A percentile compares a stretch with the other conserved stretches of the same genome.
Evolutionary conservation across 2,888 invertebrate species (phyloP).

Genomic region (Timema podura): DNA sequence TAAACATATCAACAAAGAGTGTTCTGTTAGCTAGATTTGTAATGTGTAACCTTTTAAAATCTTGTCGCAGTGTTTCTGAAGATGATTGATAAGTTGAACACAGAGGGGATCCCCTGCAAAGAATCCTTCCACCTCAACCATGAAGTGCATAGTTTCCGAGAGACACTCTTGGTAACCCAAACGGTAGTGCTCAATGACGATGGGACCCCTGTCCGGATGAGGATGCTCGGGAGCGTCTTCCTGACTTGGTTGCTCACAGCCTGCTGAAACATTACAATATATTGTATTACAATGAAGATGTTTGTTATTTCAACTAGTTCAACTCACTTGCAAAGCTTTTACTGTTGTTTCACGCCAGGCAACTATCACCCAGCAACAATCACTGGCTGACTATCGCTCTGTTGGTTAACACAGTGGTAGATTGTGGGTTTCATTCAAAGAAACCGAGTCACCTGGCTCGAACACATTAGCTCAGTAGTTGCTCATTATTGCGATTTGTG

Average conservation of each 20-base stretch:
- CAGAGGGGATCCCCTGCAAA: slow-evolving; percentile 77
- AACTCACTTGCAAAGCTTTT: no score
- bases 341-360: no score
- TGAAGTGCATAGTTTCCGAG: slow-evolving; percentile 83
- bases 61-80: slow-evolving; percentile 78
- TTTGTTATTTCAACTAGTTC: not conserved
- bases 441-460: no score
- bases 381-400: no score
- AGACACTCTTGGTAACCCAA: slow-evolving; percentile 89
- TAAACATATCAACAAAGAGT: not conserved
- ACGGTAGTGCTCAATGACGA: slow-evolving; percentile 56
- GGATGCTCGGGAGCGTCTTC: slow-evolving; percentile 32
- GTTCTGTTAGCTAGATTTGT: not conserved
- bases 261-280: no score
- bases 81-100: slow-evolving; percentile 72
- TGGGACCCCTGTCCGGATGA: slow-evolving; percentile 22
- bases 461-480: no score
- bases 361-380: no score
- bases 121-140: slow-evolving; percentile 80
- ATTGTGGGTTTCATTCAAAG: no score
- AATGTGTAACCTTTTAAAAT: slow-evolving; percentile 46
- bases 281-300: not conserved
- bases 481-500: no score
- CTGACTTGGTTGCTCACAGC: slow-evolving; percentile 11
- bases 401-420: no score